Base-by-base conservation (phyloP, 2,113 vertebrate species). In the Anser brachyrhynchus region DNA sequence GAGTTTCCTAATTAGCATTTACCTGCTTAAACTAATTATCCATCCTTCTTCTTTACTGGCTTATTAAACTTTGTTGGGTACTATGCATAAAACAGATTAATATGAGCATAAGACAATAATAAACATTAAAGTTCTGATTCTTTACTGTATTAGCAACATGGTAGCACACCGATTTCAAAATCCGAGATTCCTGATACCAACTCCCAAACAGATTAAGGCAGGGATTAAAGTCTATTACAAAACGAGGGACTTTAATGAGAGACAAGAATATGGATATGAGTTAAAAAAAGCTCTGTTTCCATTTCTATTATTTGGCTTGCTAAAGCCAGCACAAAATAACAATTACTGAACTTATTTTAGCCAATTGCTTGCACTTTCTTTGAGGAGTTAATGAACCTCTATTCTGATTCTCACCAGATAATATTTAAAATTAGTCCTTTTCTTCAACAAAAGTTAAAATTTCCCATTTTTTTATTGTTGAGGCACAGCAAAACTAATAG, bases 11-110 rank as follows among this genome's bases (percentile, higher is more conserved):
- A 98, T 98, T 98, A 98, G 98, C 97, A 98, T 98, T 98, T 98
- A 98, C 98, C 98, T 98, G 98, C 97, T 98, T 98, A 98, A 98
- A 98, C 97, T 98, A 98, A 98, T 98, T 98, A 98, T 97, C 97
- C 96, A 97, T 97, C 95, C 96, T 97, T 97, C 97, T 98, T 98
- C 95, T 97, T 98, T 95, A 96, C 89, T 93, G 97, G 95, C 96
- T 97, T 98, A 97, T 98, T 98, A 97, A 97, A 98, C 97, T 97
- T 97, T 9, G 76, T 95, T 97, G 97, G 97, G 93, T 92, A 96
- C 84, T 89, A 94, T 83, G 54, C 90, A 93, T 90, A 96, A 97
- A 97, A 94, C 94, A 97, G 90, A 98, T 95, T 97, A 98, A 96
- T 90, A 88, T 44, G 84, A 95, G 85, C 92, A 94, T 23, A 82